These are phyloP conservation scores for Augochlora pura DNA, from an alignment of 1,140 invertebrate species.

Conservation along the genomic window DNA sequence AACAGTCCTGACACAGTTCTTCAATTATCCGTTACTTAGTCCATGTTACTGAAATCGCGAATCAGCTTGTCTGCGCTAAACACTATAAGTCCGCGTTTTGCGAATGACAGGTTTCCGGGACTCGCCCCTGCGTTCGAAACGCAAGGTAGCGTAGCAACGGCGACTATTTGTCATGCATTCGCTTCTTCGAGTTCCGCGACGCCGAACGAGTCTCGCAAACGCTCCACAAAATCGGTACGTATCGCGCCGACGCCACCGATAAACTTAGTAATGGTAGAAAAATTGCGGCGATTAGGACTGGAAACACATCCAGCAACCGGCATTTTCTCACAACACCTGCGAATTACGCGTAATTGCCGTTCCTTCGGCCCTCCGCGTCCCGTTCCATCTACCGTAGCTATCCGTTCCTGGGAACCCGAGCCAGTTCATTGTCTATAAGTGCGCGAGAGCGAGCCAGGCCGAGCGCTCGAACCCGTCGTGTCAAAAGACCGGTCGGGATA, in stretches of 20 bases:
- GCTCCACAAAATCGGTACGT: conserved; percentile 59
- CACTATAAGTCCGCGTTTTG: too few relatives aligned
- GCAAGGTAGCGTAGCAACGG: too few relatives aligned
- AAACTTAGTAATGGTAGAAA: conserved; percentile 77
- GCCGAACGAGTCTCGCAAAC: conserved; percentile 32
- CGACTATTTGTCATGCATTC: too few relatives aligned
- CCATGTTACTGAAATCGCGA: neutral
- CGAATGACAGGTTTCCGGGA: too few relatives aligned
- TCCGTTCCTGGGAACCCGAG: conserved; percentile 76
- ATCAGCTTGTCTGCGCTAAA: too few relatives aligned
- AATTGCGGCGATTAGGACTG: conserved; percentile 78
- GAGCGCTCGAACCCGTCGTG: conserved; percentile 46
- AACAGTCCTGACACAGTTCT: neutral
- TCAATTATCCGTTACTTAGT: neutral
- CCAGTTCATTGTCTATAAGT: conserved; percentile 73
- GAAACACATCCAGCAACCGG: conserved; percentile 76
- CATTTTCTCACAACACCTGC: conserved; percentile 80
- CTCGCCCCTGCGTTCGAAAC: too few relatives aligned
- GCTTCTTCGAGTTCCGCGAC: neutral
- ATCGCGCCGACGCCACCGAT: conserved; percentile 56
- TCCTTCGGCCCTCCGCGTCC: conserved; percentile 43
- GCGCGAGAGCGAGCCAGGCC: conserved; percentile 6
- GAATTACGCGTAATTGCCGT: conserved; percentile 79
- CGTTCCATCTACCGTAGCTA: conserved; percentile 69
- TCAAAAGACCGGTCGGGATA: conserved; percentile 60